These are phyloP conservation scores for Sinosuthora webbiana DNA, from an alignment of 2,113 vertebrate species.

Conservation along the genomic window DNA sequence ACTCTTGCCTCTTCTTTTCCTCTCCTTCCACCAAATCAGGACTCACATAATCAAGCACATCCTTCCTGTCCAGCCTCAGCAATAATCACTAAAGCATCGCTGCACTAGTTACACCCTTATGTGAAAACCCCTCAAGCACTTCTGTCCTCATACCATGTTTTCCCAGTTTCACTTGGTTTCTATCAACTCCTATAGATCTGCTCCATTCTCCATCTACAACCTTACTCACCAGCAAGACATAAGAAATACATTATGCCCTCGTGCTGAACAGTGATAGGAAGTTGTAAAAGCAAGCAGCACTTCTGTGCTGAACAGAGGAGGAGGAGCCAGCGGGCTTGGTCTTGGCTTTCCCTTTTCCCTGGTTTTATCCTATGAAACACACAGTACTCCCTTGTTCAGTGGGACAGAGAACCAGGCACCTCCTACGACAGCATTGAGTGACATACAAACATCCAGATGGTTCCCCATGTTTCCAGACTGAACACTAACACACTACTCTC, in stretches of 20 bases:
- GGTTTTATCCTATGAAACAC: background rate
- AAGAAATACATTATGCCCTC: background rate
- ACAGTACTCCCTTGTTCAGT: background rate
- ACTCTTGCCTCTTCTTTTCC: background rate
- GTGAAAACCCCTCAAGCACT: background rate
- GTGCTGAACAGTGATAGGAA: background rate
- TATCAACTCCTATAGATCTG: background rate
- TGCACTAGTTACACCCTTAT: background rate
- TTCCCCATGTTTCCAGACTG: background rate
- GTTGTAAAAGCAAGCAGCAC: background rate
- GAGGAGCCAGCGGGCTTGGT: rapidly evolving
- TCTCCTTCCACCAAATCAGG: background rate
- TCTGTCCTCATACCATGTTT: background rate
- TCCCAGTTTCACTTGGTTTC: background rate
- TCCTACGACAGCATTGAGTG: background rate
- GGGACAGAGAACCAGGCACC: background rate
- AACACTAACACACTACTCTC: background rate
- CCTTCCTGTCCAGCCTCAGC: background rate
- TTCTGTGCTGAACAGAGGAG: background rate
- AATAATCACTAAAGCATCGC: background rate
- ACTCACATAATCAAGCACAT: background rate
- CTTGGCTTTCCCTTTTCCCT: background rate
- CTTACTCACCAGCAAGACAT: background rate
- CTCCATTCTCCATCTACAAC: background rate
- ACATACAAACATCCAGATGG: background rate